Conservation (phyloP, 2,888 invertebrate species). For the Reticulitermes lucifugus region DNA sequence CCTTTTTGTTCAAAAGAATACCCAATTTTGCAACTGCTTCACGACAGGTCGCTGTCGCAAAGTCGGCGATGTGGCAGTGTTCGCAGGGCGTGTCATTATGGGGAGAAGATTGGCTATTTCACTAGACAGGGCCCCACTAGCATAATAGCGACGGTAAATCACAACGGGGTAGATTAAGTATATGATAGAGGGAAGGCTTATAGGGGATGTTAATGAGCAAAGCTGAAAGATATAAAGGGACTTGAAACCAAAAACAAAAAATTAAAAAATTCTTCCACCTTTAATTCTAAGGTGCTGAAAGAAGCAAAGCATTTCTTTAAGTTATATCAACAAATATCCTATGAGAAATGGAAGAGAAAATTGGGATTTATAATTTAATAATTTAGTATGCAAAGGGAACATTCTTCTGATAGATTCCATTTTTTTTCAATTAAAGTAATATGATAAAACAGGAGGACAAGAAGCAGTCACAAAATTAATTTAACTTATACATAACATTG, state of each 20-base stretch:
- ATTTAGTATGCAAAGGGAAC: no score
- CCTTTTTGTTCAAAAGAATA: neutral
- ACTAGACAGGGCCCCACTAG: constrained; percentile 19
- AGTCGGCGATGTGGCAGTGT: neutral
- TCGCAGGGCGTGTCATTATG: constrained; percentile 34
- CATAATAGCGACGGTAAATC: constrained; percentile 40
- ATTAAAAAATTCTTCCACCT: neutral
- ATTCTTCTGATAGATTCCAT: no score
- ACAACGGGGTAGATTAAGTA: neutral
- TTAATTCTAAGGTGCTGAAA: neutral
- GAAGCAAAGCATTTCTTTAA: no score
- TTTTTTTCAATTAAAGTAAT: no score
- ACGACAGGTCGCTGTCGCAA: constrained; percentile 7
- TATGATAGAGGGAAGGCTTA: constrained; percentile 9
- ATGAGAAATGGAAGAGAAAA: no score
- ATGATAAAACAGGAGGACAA: no score
- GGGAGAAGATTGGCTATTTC: constrained; percentile 40
- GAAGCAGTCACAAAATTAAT: no score
- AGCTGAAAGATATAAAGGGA: neutral
- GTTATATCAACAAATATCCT: no score
- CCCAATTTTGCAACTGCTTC: neutral
- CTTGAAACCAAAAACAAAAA: neutral
- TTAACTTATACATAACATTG: no score
- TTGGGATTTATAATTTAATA: no score
- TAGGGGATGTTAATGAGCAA: neutral